A percentile compares a stretch with the other conserved stretches of the same genome.
Conservation (phyloP, 2,888 invertebrate genomes). For the Aquatica leii region DNA sequence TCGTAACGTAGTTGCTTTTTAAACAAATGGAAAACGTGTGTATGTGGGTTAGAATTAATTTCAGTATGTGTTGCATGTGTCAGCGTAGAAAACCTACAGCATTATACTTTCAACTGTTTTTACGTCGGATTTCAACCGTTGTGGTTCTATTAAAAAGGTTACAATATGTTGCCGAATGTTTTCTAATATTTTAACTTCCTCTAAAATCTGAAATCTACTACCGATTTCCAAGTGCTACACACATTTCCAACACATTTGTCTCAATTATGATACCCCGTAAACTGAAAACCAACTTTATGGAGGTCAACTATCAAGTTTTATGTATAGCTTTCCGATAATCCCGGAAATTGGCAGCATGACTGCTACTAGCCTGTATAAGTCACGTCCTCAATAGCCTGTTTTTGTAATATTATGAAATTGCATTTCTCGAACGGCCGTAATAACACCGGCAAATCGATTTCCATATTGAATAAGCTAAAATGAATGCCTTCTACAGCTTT, state of each 20-base stretch:
- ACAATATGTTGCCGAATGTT: neutral
- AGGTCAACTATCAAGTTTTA: constrained; percentile 33
- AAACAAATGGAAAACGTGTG: neutral
- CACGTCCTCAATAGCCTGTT: constrained; percentile 36
- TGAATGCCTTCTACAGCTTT: constrained; percentile 25
- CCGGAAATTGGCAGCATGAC: constrained; percentile 37
- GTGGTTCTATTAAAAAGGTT: neutral
- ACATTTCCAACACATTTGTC: constrained; percentile 25
- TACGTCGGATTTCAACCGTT: neutral
- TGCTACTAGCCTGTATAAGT: constrained; percentile 38
- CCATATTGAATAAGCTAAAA: constrained; percentile 24
- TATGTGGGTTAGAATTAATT: neutral
- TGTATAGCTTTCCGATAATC: constrained; percentile 41
- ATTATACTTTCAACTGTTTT: too few relatives aligned
- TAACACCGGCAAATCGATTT: constrained; percentile 33
- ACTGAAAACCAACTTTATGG: constrained; percentile 27
- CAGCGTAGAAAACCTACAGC: neutral
- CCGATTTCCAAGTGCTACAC: constrained; percentile 20
- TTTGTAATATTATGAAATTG: constrained; percentile 40
- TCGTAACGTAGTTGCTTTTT: neutral
- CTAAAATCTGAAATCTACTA: constrained; percentile 8
- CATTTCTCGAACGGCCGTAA: constrained; percentile 33
- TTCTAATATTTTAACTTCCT: constrained; percentile 2
- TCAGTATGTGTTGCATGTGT: neutral
- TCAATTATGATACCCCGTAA: constrained; percentile 30